Conservation (phyloP, 92 coral and sea anemone genomes). For the Parazoanthus atlanticus region DNA sequence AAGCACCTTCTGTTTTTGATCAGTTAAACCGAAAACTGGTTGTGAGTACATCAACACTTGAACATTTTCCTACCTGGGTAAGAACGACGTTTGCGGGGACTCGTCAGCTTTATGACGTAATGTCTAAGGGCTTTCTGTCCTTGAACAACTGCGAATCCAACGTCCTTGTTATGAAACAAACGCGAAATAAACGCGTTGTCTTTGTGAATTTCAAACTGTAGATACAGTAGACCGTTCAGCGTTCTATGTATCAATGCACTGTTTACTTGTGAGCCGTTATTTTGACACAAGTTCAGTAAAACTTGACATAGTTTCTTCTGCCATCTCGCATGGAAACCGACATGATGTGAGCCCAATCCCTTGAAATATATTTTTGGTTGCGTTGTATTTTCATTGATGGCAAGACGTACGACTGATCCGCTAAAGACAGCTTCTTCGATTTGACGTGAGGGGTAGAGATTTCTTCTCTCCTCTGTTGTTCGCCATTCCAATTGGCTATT, state of each 20-base stretch:
- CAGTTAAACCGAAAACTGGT: no score
- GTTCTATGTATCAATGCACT: background rate
- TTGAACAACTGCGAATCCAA: slow-evolving; percentile 35
- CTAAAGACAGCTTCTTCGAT: background rate
- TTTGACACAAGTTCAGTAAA: slow-evolving; percentile 25
- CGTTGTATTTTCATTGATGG: background rate
- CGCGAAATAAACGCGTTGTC: slow-evolving; percentile 5
- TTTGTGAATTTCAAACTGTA: slow-evolving; percentile 28
- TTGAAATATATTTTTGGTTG: slow-evolving; percentile 9
- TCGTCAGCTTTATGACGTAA: slow-evolving; percentile 22
- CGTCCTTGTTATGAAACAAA: slow-evolving; percentile 9
- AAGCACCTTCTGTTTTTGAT: no score
- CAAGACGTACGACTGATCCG: slow-evolving; percentile 32
- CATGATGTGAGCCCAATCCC: background rate
- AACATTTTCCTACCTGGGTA: slow-evolving; percentile 12
- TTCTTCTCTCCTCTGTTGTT: background rate
- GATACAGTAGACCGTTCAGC: slow-evolving; percentile 20
- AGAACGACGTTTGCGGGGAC: slow-evolving; percentile 29
- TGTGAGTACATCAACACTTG: no score
- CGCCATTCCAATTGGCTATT: slow-evolving; percentile 25
- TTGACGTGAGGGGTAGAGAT: background rate
- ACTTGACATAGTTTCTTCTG: slow-evolving; percentile 33
- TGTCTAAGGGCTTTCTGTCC: slow-evolving; percentile 7
- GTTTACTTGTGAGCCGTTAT: slow-evolving; percentile 34
- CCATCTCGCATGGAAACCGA: background rate